Evolutionary conservation across 2,113 vertebrate species (phyloP).

Genomic region (Zeus faber): DNA sequence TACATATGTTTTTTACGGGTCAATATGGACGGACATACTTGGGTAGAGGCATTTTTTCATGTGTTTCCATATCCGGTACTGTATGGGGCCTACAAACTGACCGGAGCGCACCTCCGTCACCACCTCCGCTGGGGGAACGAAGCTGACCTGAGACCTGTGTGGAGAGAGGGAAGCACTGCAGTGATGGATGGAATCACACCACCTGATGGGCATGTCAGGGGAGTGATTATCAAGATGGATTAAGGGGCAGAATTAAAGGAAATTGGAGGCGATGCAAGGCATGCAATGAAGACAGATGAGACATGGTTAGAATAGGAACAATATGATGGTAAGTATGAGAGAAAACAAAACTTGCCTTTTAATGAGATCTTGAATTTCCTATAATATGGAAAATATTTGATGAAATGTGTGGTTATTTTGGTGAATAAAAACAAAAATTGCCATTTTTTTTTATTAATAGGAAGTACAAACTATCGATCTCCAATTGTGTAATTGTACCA

Average conservation of each 20-base stretch:
- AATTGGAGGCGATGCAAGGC: background rate
- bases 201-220: constrained; percentile 1
- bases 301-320: background rate
- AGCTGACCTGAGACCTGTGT: constrained; percentile 67
- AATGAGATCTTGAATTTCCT: constrained; percentile 76
- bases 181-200: constrained; percentile 10
- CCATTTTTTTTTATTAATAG: too few relatives aligned
- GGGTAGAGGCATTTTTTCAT: constrained; percentile 76
- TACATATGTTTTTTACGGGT: background rate
- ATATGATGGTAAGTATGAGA: background rate
- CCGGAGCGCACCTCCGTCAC: constrained; percentile 62
- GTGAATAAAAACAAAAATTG: background rate
- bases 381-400: constrained; percentile 31
- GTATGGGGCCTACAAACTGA: constrained; percentile 72
- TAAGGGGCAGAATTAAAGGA: background rate
- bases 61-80: constrained; percentile 79
- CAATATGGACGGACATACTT: constrained; percentile 47
- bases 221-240: background rate
- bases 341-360: constrained; percentile 62
- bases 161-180: background rate
- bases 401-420: background rate
- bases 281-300: background rate
- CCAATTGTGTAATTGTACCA: background rate
- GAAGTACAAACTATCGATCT: background rate
- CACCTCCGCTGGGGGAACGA: constrained; percentile 57